Conservation (phyloP, 2,888 invertebrate species). For the Nemotelus pantherinus region DNA sequence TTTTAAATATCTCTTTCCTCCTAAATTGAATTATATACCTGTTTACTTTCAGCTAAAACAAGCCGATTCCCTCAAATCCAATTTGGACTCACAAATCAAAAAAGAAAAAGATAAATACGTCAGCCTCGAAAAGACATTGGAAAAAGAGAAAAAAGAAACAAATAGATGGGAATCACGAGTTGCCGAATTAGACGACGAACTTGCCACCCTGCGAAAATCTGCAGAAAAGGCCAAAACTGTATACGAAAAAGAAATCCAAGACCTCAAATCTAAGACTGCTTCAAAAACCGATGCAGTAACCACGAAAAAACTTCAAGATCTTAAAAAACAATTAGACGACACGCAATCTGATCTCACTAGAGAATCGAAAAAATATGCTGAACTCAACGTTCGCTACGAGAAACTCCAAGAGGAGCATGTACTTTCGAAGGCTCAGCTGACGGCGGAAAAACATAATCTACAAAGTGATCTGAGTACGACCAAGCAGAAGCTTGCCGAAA, state of each 20-base stretch:
- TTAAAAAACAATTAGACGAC: constrained; percentile 67
- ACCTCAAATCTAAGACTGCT: constrained; percentile 74
- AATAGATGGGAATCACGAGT: constrained; percentile 73
- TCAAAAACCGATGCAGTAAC: constrained; percentile 70
- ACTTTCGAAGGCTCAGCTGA: constrained; percentile 81
- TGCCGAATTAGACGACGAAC: constrained; percentile 70
- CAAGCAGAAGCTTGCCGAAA: constrained; percentile 58
- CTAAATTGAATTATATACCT: too few relatives aligned
- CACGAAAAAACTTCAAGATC: constrained; percentile 74
- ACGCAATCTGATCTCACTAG: constrained; percentile 74
- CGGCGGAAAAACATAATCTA: constrained; percentile 82
- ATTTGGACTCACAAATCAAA: constrained; percentile 66
- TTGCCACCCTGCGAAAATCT: constrained; percentile 70
- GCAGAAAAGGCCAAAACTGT: constrained; percentile 73
- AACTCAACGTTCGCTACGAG: constrained; percentile 84
- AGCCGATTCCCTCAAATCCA: constrained; percentile 64
- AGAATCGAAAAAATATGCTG: constrained; percentile 80
- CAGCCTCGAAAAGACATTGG: constrained; percentile 72
- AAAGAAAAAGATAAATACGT: constrained; percentile 65
- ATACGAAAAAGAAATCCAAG: constrained; percentile 80
- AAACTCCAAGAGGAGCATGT: constrained; percentile 86
- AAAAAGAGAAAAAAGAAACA: constrained; percentile 72
- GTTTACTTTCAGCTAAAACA: constrained; percentile 63
- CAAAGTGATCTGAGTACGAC: constrained; percentile 66
- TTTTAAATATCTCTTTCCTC: background rate